Evolutionary conservation across 2,888 invertebrate genomes (phyloP).

Genomic region (Malthinus seriepunctatus): DNA sequence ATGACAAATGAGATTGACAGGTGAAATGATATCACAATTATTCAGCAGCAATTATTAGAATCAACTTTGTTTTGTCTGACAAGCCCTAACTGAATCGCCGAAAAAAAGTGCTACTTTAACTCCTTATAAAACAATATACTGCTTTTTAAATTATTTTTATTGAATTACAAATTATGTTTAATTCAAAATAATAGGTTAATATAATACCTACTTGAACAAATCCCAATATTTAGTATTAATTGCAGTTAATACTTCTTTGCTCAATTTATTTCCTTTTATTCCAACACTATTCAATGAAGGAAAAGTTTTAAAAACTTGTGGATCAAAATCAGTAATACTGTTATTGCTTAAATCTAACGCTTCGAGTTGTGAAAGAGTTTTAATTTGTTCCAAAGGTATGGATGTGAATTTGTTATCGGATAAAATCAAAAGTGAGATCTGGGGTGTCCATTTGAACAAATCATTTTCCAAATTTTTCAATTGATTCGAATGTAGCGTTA

Average conservation of each 20-base stretch:
- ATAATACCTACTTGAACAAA: no score
- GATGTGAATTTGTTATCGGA: neutral
- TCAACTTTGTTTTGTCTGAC: no score
- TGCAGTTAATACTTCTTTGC: neutral
- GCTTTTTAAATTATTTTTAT: no score
- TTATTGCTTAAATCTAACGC: neutral
- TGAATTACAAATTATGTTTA: no score
- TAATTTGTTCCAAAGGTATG: neutral
- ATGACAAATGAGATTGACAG: no score
- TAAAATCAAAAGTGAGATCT: neutral
- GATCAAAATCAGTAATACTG: neutral
- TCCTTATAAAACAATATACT: no score
- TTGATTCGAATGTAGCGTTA: neutral
- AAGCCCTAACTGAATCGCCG: no score
- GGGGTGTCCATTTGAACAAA: neutral
- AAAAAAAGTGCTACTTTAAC: no score
- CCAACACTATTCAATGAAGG: neutral
- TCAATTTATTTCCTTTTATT: slow-evolving; percentile 3
- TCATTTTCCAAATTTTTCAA: neutral
- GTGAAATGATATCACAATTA: no score
- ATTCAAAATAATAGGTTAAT: no score
- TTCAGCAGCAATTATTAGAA: no score
- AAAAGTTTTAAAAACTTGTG: neutral
- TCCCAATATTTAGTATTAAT: slow-evolving; percentile 1
- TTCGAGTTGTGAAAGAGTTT: neutral